Percentiles rank a stretch among this genome's conserved stretches.
These are phyloP conservation scores for Girardinichthys multiradiatus DNA, from an alignment of 2,113 vertebrate species.

Conservation along the genomic window DNA sequence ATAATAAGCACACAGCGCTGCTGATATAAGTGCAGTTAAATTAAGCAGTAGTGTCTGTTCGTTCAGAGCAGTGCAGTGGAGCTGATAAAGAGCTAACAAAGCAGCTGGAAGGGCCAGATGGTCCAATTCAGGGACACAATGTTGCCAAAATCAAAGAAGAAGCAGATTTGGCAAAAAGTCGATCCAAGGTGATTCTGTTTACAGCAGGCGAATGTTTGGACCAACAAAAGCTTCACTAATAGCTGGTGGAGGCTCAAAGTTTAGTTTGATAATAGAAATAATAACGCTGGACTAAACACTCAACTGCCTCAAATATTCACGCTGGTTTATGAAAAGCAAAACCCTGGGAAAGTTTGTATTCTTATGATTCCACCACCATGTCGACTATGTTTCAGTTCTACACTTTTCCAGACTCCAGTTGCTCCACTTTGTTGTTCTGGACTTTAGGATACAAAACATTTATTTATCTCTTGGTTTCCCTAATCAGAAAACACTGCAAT, in stretches of 20 bases:
- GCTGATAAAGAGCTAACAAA: not conserved
- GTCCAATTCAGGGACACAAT: not conserved
- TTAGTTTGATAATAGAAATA: not conserved
- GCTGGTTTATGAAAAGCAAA: no score
- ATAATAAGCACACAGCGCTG: not conserved
- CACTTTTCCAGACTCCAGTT: no score
- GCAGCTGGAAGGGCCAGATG: slow-evolving; percentile 1
- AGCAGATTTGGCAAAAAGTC: no score
- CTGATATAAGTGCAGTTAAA: not conserved
- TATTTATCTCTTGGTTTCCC: no score
- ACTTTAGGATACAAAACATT: no score
- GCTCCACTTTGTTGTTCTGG: no score
- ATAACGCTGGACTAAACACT: not conserved
- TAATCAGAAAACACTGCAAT: no score
- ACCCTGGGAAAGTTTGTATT: no score
- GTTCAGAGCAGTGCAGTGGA: not conserved
- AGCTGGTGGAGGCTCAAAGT: not conserved
- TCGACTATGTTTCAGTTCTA: no score
- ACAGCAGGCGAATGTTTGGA: not conserved
- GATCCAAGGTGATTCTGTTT: not conserved
- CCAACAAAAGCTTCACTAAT: not conserved
- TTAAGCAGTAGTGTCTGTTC: not conserved
- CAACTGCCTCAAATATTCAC: no score
- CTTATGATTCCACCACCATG: no score
- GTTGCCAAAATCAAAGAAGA: not conserved